Base-by-base conservation (phyloP, 1,140 invertebrate species). In the Plectrocnemia conspersa region DNA sequence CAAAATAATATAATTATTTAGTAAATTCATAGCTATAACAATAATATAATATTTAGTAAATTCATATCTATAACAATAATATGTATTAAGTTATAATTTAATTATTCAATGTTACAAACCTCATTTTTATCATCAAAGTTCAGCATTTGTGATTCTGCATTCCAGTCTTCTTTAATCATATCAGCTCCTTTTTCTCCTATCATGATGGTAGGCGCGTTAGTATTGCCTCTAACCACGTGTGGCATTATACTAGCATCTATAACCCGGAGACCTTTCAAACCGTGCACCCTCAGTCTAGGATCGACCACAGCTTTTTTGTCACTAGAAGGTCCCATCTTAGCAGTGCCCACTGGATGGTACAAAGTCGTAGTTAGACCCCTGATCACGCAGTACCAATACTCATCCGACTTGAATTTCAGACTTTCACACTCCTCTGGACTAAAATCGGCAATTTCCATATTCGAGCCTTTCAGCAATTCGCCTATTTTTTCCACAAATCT, bases 211-310 rank as follows among this genome's bases (percentile, higher is more conserved):
- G 87, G 79, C 1, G 86, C 86, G 65, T 89, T 88, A 0, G 85
- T 89, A 57, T 89, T 88, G 2, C 82, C 87, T 7, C 79, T 78
- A 0, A 83, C 75, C 36, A 90, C 81, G 3, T 69, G 72, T 0
- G 89, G 89, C 84, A 91, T 90, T 6, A 91, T 79, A 54, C 85
- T 88, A 16, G 85, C 87, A 72, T 92, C 88, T 1, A 84, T 78
- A 0, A 92, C 85, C 58, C 89, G 75, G 9, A 91, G 61, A n/a
- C 80, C 78, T n/a, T 68, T 64, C 1, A 87, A 70, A 0, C 84
- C 82, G 63, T 81, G 75, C 1, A 91, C 84, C 22, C 77, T 73
- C 0, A 93, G 70, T 25, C 82, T 64, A 0, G 81, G 69, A 68
- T 89, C 82, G 0, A 86, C 79, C 2, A 88, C 83, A 27, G 86